Evolutionary conservation across 2,888 invertebrate genomes (phyloP).

Genomic region (Cyaniris semiargus): DNA sequence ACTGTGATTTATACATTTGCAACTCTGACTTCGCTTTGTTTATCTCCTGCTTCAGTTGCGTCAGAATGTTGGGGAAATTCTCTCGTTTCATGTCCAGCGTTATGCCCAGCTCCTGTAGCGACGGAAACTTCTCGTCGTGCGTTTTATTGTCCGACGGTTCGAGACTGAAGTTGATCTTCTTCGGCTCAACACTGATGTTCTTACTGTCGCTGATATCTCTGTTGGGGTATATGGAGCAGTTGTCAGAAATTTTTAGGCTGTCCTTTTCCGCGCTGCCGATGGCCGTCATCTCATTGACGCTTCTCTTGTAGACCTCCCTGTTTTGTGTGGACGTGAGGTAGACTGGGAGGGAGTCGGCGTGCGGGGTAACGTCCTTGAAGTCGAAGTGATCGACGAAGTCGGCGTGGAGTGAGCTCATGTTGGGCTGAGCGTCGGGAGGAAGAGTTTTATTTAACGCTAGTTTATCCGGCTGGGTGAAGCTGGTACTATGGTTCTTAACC

Average conservation of each 20-base stretch:
- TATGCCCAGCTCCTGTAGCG: constrained; percentile 77
- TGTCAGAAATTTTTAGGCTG: constrained; percentile 61
- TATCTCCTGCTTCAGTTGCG: constrained; percentile 76
- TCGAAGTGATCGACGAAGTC: constrained; percentile 63
- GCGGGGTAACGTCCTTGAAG: constrained; percentile 55
- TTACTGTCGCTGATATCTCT: constrained; percentile 65
- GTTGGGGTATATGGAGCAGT: constrained; percentile 76
- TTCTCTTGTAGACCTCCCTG: constrained; percentile 65
- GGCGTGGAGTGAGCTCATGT: constrained; percentile 66
- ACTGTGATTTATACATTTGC: constrained; percentile 75
- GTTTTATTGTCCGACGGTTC: constrained; percentile 64
- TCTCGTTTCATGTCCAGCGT: constrained; percentile 69
- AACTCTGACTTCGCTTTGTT: constrained; percentile 78
- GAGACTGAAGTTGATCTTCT: constrained; percentile 71
- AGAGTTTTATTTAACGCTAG: constrained; percentile 59
- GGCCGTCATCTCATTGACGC: constrained; percentile 69
- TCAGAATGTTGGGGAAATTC: constrained; percentile 69
- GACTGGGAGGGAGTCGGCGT: constrained; percentile 67
- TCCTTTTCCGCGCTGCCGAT: constrained; percentile 59
- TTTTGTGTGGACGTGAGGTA: constrained; percentile 70
- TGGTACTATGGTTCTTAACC: constrained; percentile 58
- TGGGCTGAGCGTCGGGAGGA: constrained; percentile 61
- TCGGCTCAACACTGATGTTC: constrained; percentile 67
- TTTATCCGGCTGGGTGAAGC: constrained; percentile 50
- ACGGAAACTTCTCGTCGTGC: constrained; percentile 67